phyloP scores from a whole-genome alignment of 2,797 vertebrate genomes.

The Myotis vivesi region DNA sequence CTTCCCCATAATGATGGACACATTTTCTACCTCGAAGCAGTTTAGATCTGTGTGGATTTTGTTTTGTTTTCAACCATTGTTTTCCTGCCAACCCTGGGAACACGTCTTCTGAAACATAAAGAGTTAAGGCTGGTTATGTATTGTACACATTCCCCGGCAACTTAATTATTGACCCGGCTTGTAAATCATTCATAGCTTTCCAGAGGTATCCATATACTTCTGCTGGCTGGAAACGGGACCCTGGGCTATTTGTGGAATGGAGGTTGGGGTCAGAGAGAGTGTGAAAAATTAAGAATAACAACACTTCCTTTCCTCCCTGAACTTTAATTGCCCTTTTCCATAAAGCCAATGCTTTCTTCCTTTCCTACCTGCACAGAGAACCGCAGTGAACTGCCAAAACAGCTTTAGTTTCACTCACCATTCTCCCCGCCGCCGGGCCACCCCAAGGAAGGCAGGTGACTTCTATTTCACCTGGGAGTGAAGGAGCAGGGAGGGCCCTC shows the following conservation, averaged over 20 bases:
- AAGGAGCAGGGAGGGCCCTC: not conserved
- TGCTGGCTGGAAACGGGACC: constrained; percentile 65
- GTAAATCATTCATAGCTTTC: constrained; percentile 84
- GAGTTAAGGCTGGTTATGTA: constrained; percentile 78
- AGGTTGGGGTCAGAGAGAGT: constrained; percentile 71
- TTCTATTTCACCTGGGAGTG: not conserved
- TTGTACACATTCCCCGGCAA: constrained; percentile 73
- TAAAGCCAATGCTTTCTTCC: constrained; percentile 36
- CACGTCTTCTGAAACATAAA: constrained; percentile 65
- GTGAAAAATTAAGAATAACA: constrained; percentile 73
- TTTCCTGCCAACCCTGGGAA: constrained; percentile 56
- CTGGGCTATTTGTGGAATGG: constrained; percentile 70
- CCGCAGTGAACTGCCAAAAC: constrained; percentile 24
- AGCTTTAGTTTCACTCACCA: not conserved
- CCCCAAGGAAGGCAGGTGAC: not conserved
- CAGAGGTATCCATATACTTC: constrained; percentile 78
- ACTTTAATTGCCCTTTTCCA: constrained; percentile 65
- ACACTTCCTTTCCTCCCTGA: constrained; percentile 66
- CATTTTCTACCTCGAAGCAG: not conserved
- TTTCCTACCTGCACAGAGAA: constrained; percentile 32
- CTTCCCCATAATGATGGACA: not conserved
- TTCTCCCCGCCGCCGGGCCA: not conserved
- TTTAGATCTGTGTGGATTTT: not conserved
- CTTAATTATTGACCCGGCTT: constrained; percentile 86
- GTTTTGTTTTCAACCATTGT: not conserved